Evolutionary conservation across 2,797 vertebrate species (phyloP).

Genomic region (Pangasius sanitwongsei): DNA sequence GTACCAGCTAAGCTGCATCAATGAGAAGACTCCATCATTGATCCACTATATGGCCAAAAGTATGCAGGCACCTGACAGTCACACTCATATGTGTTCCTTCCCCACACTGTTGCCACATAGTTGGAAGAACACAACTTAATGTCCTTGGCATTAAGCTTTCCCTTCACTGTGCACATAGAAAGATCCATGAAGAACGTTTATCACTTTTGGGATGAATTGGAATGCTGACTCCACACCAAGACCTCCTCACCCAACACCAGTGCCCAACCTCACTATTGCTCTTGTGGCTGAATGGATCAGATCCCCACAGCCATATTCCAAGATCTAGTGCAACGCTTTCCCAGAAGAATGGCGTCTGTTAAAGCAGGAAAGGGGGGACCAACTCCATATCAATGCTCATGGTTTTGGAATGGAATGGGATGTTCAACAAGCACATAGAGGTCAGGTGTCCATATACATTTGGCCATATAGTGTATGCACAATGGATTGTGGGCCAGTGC

Average conservation of each 20-base stretch:
- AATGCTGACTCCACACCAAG: not conserved
- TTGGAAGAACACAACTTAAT: not conserved
- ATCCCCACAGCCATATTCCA: not conserved
- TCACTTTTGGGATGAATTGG: not conserved
- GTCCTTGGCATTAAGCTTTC: not conserved
- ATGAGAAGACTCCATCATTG: not conserved
- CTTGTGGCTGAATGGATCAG: not conserved
- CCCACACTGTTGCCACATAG: not conserved
- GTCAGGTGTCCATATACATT: not conserved
- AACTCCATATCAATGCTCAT: not conserved
- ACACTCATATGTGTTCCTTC: not conserved
- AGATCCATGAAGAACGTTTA: not conserved
- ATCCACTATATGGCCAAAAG: not conserved
- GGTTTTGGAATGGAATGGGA: not conserved
- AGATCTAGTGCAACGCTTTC: not conserved
- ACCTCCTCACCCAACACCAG: not conserved
- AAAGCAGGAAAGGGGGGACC: not conserved
- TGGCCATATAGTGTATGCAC: not conserved
- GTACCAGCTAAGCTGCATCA: not conserved
- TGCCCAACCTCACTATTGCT: not conserved
- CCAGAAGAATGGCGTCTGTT: not conserved
- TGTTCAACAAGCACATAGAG: not conserved
- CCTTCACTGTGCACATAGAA: not conserved
- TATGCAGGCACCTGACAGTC: not conserved
- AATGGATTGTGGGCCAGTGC: not conserved